Evolutionary conservation across 1,140 invertebrate species (phyloP).

Genomic region (Tetragonula clypearis): DNA sequence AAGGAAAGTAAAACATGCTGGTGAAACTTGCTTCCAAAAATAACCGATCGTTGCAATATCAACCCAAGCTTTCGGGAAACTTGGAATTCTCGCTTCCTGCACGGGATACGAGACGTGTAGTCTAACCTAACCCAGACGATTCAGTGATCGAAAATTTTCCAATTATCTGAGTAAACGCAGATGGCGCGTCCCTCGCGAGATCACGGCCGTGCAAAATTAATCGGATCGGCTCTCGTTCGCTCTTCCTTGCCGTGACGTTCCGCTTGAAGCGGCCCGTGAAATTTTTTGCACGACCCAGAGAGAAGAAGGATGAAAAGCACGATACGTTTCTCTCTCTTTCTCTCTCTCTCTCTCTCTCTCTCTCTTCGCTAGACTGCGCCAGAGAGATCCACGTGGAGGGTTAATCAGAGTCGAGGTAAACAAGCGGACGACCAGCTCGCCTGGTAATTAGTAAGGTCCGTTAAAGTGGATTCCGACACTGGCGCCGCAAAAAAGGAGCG

Average conservation of each 20-base stretch:
- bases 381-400: conserved; percentile 47
- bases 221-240: not conserved
- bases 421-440: conserved; percentile 61
- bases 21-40: too few relatives aligned
- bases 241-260: not conserved
- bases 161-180: conserved; percentile 37
- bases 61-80: not conserved
- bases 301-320: not conserved
- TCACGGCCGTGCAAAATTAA: conserved; percentile 30
- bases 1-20: too few relatives aligned
- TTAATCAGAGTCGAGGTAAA: conserved; percentile 77
- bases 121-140: not conserved
- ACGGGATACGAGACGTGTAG: too few relatives aligned
- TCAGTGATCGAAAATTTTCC: conserved; percentile 28
- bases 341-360: too few relatives aligned
- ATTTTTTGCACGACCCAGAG: conserved; percentile 17
- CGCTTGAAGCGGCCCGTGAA: conserved; percentile 5
- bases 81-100: not conserved
- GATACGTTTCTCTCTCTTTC: not conserved
- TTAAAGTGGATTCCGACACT: conserved; percentile 70
- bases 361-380: not conserved
- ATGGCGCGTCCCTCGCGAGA: not conserved
- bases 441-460: conserved; percentile 73
- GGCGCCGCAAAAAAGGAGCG: conserved; percentile 58
- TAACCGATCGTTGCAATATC: too few relatives aligned